Base-by-base conservation (phyloP, 2,888 invertebrate species). In the Abrostola tripartita region DNA sequence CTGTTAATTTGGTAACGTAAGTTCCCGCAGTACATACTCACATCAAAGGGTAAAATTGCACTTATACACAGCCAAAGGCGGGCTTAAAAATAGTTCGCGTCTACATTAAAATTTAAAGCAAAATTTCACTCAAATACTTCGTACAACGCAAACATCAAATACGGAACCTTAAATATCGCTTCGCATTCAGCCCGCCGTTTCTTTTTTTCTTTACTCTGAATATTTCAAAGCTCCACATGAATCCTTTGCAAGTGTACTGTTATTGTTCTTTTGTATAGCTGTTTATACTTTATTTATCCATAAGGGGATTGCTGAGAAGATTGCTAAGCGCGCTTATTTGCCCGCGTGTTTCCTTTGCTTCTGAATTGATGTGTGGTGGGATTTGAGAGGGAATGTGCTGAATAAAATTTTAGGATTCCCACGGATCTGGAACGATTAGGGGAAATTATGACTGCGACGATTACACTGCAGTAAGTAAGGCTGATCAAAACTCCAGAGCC, bases 251-350 rank as follows among this genome's bases (percentile, higher is more conserved):
- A 61, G 65, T 62, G 57, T 73, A 58, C 62, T 69, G 72, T 69
- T 60, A 64, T 61, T 47, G 68, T 59, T 65, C 63, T 62, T 61
- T 59, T 63, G 67, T 74, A 44, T 44, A 71, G 36, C 54, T 62
- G 66, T 74, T 74, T 77, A 74, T 77, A 66, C 68, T 65, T 76
- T 76, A 76, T 77, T 74, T 77, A 74, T 63, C 68, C 74, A 50
- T 67, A 67, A 71, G 65, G 65, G 77, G 65, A 74, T 74, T 74
- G 77, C 63, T 68, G 52, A 52, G 62, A 49, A 68, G 67, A 76
- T 74, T 76, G 67, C 55, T 73, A 47, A 71, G 65, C 61, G 61
- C 61, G 64, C 77, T 76, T 76, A 70, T 73, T 73, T 76, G 77
- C 70, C 69, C 58, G 70, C 62, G 51, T 63, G 58, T 64, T 67